A percentile compares a stretch with the other conserved stretches of the same genome.
Evolutionary conservation across 2,113 vertebrate genomes (phyloP).

Genomic region (Nothobranchius kuhntae): DNA sequence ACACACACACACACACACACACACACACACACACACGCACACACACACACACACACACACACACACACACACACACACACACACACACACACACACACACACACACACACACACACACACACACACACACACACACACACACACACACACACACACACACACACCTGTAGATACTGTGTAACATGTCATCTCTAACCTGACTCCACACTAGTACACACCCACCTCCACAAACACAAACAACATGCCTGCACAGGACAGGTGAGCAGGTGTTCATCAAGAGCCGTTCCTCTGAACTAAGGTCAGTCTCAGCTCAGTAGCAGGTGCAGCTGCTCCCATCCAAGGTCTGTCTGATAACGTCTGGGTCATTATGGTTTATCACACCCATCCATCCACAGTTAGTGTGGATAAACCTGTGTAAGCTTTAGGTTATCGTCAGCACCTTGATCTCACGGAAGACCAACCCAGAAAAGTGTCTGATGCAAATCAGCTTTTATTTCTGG

Average conservation of each 20-base stretch:
- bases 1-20: not conserved
- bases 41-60: not conserved
- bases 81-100: not conserved
- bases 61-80: not conserved
- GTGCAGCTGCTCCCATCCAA: constrained; percentile 21
- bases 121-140: not conserved
- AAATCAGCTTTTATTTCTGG: too few species aligned
- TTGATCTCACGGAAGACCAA: too few species aligned
- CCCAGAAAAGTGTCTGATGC: too few species aligned
- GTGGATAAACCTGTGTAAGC: too few species aligned
- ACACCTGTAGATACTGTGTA: not conserved
- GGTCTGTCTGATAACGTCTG: constrained; percentile 63
- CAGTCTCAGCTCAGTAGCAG: constrained; percentile 65
- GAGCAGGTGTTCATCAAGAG: constrained; percentile 38
- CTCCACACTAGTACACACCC: too few species aligned
- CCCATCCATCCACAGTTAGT: too few species aligned
- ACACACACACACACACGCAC: not conserved
- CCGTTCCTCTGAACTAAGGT: constrained; percentile 64
- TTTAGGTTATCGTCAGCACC: too few species aligned
- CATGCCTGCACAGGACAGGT: constrained; percentile 2
- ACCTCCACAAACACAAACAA: not conserved
- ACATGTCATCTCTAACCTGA: not conserved
- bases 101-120: not conserved
- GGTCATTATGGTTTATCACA: constrained; percentile 24
- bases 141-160: not conserved